Percentiles rank a stretch among this genome's conserved stretches.
Conservation (phyloP, 2,113 vertebrate genomes). For the Hemicordylus capensis region DNA sequence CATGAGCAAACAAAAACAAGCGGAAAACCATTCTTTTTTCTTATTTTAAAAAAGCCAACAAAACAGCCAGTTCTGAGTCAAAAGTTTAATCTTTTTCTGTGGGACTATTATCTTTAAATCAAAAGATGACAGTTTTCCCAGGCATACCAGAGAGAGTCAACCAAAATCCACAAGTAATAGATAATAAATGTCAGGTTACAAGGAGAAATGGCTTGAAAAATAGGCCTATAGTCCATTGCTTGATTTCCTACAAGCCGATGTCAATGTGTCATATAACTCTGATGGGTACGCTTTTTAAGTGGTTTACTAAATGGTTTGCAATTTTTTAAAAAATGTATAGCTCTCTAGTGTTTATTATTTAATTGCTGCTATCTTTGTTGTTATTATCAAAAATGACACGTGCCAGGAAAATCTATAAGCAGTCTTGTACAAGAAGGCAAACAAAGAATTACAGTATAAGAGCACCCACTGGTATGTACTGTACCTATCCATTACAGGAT, state of each 20-base stretch:
- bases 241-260: conserved; percentile 62
- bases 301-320: conserved; percentile 53
- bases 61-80: conserved; percentile 67
- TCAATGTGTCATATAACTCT: conserved; percentile 51
- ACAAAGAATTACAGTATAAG: too few species aligned
- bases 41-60: conserved; percentile 48
- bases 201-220: conserved; percentile 75
- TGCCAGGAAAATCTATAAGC: background rate
- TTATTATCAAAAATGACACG: background rate
- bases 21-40: conserved; percentile 61
- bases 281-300: conserved; percentile 37
- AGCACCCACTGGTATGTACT: background rate
- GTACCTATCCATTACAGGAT: background rate
- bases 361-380: background rate
- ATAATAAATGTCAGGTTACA: conserved; percentile 78
- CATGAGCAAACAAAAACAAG: conserved; percentile 72
- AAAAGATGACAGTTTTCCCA: conserved; percentile 75
- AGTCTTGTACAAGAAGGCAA: too few species aligned
- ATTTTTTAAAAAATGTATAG: conserved; percentile 53
- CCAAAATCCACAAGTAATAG: conserved; percentile 75
- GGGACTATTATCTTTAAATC: conserved; percentile 78
- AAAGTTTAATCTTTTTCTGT: conserved; percentile 70
- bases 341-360: background rate
- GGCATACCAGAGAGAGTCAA: conserved; percentile 68
- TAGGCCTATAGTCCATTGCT: conserved; percentile 69